These are phyloP conservation scores for Leptopilina drosophilae DNA, from an alignment of 2,888 invertebrate species.

Conservation along the genomic window DNA sequence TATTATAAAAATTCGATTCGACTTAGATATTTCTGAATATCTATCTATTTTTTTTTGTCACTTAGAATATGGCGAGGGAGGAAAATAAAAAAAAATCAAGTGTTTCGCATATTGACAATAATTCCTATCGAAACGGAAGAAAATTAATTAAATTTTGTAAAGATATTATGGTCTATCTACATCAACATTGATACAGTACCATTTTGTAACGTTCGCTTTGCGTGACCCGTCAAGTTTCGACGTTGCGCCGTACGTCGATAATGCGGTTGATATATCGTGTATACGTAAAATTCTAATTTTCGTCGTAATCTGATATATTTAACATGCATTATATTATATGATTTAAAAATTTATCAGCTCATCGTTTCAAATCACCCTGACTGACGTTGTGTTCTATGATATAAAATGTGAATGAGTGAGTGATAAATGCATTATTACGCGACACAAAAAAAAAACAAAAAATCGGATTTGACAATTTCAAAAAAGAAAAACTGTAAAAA, in stretches of 20 bases:
- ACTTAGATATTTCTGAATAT: neutral
- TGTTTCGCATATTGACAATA: constrained; percentile 1
- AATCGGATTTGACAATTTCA: too few species aligned
- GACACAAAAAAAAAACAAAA: too few species aligned
- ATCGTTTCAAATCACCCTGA: constrained; percentile 33
- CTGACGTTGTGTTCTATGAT: constrained; percentile 26
- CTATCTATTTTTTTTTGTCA: neutral
- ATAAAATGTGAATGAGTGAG: neutral
- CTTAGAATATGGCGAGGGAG: neutral
- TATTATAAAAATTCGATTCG: neutral
- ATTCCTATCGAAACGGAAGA: constrained; percentile 23
- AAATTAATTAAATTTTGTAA: constrained; percentile 19
- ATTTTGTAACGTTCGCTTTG: constrained; percentile 25
- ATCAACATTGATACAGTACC: constrained; percentile 22
- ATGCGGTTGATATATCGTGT: constrained; percentile 33
- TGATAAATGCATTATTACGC: constrained; percentile 6
- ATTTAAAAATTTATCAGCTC: constrained; percentile 30
- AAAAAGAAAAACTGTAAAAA: too few species aligned
- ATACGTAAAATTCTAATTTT: constrained; percentile 39
- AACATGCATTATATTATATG: constrained; percentile 28
- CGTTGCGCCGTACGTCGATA: constrained; percentile 32
- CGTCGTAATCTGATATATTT: constrained; percentile 37
- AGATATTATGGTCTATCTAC: constrained; percentile 30
- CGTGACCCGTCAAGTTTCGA: constrained; percentile 26
- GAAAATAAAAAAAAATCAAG: neutral